Percentiles rank a stretch among this genome's conserved stretches.
Conservation (phyloP, 2,113 vertebrate genomes). For the Odobenus rosmarus region DNA sequence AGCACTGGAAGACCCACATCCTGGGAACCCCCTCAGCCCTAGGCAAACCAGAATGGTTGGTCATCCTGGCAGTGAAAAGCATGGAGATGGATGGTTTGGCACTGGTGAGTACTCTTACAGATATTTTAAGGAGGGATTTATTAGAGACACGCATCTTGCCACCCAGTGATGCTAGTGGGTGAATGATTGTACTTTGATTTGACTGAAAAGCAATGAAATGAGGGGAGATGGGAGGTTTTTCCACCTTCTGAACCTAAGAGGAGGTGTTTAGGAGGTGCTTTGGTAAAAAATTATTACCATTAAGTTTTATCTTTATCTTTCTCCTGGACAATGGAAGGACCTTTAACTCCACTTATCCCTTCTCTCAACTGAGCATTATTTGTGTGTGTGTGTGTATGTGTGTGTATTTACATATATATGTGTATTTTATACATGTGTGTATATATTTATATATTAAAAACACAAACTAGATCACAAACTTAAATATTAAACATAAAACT, state of each 20-base stretch:
- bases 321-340: not conserved
- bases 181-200: constrained; percentile 14
- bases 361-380: not conserved
- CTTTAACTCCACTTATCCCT: not conserved
- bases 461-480: not conserved
- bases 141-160: constrained; percentile 19
- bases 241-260: not conserved
- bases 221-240: constrained; percentile 7
- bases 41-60: not conserved
- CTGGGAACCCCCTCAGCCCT: not conserved
- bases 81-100: not conserved
- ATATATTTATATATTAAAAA: not conserved
- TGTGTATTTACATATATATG: not conserved
- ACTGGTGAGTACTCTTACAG: not conserved
- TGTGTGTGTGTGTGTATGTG: not conserved
- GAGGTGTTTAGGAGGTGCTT: not conserved
- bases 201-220: constrained; percentile 7
- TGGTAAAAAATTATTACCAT: not conserved
- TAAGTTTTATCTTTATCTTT: constrained; percentile 54
- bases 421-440: not conserved
- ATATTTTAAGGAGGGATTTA: constrained; percentile 31
- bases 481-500: constrained; percentile 23
- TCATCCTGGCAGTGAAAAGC: not conserved
- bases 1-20: not conserved
- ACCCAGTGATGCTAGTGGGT: not conserved